A percentile compares a stretch with the other conserved stretches of the same genome.
These are phyloP conservation scores for Astur gentilis DNA, from an alignment of 2,113 vertebrate genomes.

Conservation along the genomic window DNA sequence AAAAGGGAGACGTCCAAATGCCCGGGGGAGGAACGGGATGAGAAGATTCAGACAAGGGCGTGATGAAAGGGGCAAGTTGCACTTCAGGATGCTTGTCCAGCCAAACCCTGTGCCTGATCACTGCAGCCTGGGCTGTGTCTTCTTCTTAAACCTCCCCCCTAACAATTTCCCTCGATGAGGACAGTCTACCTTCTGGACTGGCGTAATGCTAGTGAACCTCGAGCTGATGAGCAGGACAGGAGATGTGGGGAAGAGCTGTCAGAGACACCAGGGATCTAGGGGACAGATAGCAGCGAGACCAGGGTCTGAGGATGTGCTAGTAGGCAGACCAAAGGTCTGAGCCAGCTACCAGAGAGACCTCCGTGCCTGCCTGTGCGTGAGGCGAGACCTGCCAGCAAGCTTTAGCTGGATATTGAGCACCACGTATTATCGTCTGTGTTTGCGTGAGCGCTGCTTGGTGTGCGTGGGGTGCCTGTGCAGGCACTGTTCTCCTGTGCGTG, in stretches of 20 bases:
- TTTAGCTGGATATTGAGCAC: not conserved
- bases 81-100: not conserved
- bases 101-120: not conserved
- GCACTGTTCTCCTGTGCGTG: not conserved
- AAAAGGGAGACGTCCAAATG: not conserved
- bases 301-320: not conserved
- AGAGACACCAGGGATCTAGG: not conserved
- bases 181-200: not conserved
- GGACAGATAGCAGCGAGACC: accelerated
- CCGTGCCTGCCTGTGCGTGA: not conserved
- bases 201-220: not conserved
- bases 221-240: not conserved
- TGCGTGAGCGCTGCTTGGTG: not conserved
- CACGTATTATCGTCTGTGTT: accelerated
- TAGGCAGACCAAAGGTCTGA: not conserved
- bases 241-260: not conserved
- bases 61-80: not conserved
- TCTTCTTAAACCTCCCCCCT: not conserved
- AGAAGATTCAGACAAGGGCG: not conserved
- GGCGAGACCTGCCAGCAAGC: not conserved
- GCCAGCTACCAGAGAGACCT: not conserved
- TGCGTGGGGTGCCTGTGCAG: not conserved
- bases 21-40: not conserved
- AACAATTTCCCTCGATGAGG: not conserved
- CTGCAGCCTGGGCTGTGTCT: not conserved